Evolutionary conservation across 2,888 invertebrate genomes (phyloP), one percentile per base, ranked within the genome.

Genomic region (Acronicta psi): DNA sequence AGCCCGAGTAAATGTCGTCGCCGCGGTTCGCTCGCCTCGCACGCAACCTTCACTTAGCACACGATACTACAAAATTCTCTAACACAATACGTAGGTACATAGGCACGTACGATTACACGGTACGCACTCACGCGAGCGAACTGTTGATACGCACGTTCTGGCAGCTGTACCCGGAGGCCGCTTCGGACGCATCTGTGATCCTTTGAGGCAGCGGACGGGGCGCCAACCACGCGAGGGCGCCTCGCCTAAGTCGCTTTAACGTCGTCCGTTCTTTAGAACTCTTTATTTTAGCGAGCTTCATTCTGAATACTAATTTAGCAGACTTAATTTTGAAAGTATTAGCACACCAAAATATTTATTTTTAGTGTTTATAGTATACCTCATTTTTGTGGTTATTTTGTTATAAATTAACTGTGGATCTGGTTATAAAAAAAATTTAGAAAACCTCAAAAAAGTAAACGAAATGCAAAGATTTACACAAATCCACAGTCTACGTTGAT

Each of bases 271-370:
- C 51, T 73, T 54, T 62, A 70, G 55, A 59, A 64, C 59, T 64
- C 63, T 66, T 71, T 68, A 73, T 65, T 74, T 71, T 70, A 73
- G 69, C 58, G 69, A 74, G 69, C 74, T 75, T 71, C 70, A 72
- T 64, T 70, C 59, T 71, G 75, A 56, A 46, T 71, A 81, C 82
- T 85, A 83, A 83, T 86, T 81, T 85, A 87, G 84, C 83, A 74
- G 81, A 85, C 83, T 80, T 82, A n/a, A 77, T 80, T 80, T 79
- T 82, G 83, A 88, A 91, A 93, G 92, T 93, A 93, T 93, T 93
- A 92, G 84, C 82, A 84, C 88, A 90, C 93, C 93, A 93, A 93
- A 92, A 88, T 88, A 86, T 88, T 83, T 87, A 86, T 89, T 86
- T 88, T 86, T 86, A 79, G 80, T 84, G 83, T 77, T n/a, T 81